Evolutionary conservation across 2,113 vertebrate species (phyloP).

Genomic region (Tupaia tana): DNA sequence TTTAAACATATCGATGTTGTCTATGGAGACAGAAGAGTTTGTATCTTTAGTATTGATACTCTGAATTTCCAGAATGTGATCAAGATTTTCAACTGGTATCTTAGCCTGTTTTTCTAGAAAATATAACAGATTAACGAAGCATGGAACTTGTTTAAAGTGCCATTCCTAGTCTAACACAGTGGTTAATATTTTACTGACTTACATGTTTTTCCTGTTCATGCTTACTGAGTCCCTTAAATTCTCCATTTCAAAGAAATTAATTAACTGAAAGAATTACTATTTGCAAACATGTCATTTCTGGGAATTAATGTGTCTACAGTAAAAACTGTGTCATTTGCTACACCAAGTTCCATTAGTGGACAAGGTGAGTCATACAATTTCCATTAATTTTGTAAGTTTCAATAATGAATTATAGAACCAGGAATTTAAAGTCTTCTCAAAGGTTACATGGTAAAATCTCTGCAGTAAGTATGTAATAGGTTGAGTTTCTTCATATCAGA

Average conservation of each 20-base stretch:
- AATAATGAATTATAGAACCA: not conserved
- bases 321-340: not conserved
- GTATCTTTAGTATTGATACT: not conserved
- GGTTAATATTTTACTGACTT: constrained; percentile 78
- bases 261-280: constrained; percentile 68
- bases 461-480: not conserved
- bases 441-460: not conserved
- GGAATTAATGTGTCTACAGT: constrained; percentile 59
- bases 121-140: constrained; percentile 76
- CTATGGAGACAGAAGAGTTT: not conserved
- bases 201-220: constrained; percentile 64
- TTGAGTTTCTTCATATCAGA: not conserved
- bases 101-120: constrained; percentile 59
- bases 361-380: constrained; percentile 46
- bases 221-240: constrained; percentile 77
- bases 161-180: constrained; percentile 58
- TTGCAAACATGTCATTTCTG: constrained; percentile 64
- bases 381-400: constrained; percentile 57
- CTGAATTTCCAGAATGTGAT: constrained; percentile 60
- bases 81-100: constrained; percentile 49
- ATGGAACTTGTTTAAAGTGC: constrained; percentile 72
- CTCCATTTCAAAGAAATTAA: constrained; percentile 65
- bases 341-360: not conserved
- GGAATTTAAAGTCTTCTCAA: not conserved
- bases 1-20: not conserved